phyloP scores from a whole-genome alignment of 2,888 invertebrate genomes.

The Siphonodentalium dalli region DNA sequence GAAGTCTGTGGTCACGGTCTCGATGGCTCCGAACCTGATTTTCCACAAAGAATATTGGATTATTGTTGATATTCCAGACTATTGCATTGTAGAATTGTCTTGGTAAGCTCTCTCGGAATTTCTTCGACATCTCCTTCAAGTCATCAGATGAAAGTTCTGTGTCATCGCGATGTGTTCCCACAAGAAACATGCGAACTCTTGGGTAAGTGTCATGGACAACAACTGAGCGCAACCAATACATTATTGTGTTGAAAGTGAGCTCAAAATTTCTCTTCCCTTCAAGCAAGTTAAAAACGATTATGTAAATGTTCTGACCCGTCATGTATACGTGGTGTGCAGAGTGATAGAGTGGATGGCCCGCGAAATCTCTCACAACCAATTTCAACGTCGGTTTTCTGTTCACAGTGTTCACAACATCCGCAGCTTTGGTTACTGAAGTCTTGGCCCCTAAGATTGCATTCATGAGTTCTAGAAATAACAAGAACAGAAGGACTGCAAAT shows the following conservation, averaged over 20 bases:
- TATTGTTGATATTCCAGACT: slow-evolving; percentile 32
- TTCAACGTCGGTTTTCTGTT: slow-evolving; percentile 26
- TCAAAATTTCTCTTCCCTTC: slow-evolving; percentile 31
- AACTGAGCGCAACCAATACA: slow-evolving; percentile 36
- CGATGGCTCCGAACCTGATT: slow-evolving; percentile 26
- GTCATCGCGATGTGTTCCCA: slow-evolving; percentile 35
- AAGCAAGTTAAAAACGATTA: slow-evolving; percentile 34
- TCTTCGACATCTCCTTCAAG: slow-evolving; percentile 10
- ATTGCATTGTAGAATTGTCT: slow-evolving; percentile 34
- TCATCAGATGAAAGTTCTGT: slow-evolving; percentile 12
- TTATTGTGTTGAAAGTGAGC: slow-evolving; percentile 16
- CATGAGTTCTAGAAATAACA: no score
- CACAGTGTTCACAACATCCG: slow-evolving; percentile 21
- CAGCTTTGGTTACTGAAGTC: slow-evolving; percentile 21
- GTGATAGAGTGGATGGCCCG: slow-evolving; percentile 37
- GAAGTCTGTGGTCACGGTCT: slow-evolving; percentile 29
- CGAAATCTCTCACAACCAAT: slow-evolving; percentile 34
- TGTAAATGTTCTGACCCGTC: slow-evolving; percentile 34
- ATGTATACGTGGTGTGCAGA: slow-evolving; percentile 38
- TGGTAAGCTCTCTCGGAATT: slow-evolving; percentile 24
- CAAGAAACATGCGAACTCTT: slow-evolving; percentile 28
- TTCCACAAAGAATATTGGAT: slow-evolving; percentile 35
- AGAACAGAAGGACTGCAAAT: slow-evolving; percentile 9
- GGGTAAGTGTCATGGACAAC: slow-evolving; percentile 32
- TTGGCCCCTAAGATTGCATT: no score